A percentile compares a stretch with the other conserved stretches of the same genome.
These are phyloP conservation scores for Cephalopachus bancanus DNA, from an alignment of 2,797 vertebrate species.

Conservation along the genomic window DNA sequence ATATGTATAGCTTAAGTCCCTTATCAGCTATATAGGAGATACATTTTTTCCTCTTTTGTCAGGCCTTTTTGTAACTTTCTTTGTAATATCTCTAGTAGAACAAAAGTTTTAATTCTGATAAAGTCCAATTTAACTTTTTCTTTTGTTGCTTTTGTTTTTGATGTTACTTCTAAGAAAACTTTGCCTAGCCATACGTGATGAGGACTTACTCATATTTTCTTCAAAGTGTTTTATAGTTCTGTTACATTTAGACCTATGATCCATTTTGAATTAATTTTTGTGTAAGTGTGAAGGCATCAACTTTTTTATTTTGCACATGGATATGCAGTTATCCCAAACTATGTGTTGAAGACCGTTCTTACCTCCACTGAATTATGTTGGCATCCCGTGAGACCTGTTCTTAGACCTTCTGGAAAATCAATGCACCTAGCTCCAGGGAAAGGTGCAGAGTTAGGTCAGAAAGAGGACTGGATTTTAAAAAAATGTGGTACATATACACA, in stretches of 20 bases:
- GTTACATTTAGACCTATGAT: constrained; percentile 15
- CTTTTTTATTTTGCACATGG: constrained; percentile 6
- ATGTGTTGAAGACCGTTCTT: neutral
- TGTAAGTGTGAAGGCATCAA: neutral
- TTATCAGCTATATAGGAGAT: neutral
- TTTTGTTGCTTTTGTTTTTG: neutral
- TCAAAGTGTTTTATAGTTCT: neutral
- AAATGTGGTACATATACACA: too few relatives aligned
- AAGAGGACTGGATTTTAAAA: too few relatives aligned
- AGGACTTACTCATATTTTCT: constrained; percentile 46
- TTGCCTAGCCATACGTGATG: neutral
- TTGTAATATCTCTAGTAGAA: neutral
- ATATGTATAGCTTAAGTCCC: neutral
- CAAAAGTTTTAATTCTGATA: neutral
- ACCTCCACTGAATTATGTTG: neutral
- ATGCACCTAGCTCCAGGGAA: neutral
- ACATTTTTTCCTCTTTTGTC: neutral
- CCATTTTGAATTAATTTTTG: constrained; percentile 18
- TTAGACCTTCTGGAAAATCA: neutral
- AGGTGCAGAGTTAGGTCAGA: neutral
- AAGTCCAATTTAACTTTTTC: neutral
- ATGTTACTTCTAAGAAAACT: constrained; percentile 10
- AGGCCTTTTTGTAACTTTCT: neutral
- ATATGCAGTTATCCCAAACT: neutral
- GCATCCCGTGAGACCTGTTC: neutral